phyloP scores from a whole-genome alignment of 2,888 invertebrate genomes.

The Escarpia spicata region DNA sequence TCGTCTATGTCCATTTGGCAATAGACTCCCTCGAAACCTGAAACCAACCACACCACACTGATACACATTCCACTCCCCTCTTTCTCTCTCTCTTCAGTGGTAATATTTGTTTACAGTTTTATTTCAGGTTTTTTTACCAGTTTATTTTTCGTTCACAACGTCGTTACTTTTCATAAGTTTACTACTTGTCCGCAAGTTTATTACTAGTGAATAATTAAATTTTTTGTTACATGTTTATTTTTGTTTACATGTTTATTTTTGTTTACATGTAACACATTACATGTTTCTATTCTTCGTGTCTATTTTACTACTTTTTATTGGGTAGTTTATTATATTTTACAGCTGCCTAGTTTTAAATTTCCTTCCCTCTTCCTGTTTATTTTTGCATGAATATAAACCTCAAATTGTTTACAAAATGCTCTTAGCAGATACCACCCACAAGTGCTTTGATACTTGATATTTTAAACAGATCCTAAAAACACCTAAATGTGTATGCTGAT shows the following conservation, averaged over 20 bases:
- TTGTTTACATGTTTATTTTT: background rate
- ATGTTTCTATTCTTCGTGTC: background rate
- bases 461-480: background rate
- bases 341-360: background rate
- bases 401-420: background rate
- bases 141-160: background rate
- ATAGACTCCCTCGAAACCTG: conserved; percentile 37
- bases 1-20: conserved; percentile 31
- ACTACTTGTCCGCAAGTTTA: background rate
- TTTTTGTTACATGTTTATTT: background rate
- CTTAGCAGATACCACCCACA: background rate
- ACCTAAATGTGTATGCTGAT: background rate
- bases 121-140: background rate
- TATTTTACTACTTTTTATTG: background rate
- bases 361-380: background rate
- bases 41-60: background rate
- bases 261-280: background rate
- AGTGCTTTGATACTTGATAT: background rate
- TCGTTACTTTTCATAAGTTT: background rate
- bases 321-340: background rate
- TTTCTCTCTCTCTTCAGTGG: background rate
- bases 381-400: background rate
- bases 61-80: background rate
- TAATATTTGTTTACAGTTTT: background rate
- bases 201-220: background rate